A percentile compares a stretch with the other conserved stretches of the same genome.
Conservation (phyloP, 2,113 vertebrate species). For the Seriola aureovittata region DNA sequence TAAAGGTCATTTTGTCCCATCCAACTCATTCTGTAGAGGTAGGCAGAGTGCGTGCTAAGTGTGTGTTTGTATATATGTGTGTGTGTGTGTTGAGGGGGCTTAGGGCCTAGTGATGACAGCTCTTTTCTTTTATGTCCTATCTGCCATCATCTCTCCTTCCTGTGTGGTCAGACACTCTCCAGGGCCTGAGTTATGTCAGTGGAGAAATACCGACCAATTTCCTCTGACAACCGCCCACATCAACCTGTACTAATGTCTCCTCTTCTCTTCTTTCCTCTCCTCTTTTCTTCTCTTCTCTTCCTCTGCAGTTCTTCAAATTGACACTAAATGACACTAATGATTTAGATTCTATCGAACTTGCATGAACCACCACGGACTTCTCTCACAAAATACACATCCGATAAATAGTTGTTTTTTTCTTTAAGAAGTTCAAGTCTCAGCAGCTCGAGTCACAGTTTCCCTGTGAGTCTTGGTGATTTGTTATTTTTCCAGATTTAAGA, state of each 20-base stretch:
- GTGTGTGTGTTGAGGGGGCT: conserved; percentile 14
- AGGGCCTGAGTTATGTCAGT: conserved; percentile 42
- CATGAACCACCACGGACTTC: background rate
- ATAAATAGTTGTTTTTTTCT: background rate
- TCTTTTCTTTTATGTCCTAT: conserved; percentile 58
- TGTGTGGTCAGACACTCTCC: conserved; percentile 45
- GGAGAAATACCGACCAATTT: conserved; percentile 63
- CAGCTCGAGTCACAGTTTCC: background rate
- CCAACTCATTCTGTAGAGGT: background rate
- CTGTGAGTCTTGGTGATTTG: background rate
- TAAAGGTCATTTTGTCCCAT: conserved; percentile 1
- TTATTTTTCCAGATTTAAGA: background rate
- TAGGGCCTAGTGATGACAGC: conserved; percentile 37
- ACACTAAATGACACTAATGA: background rate
- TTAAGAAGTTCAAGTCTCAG: background rate
- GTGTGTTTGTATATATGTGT: background rate
- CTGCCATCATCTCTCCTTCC: conserved; percentile 52
- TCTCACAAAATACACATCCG: background rate
- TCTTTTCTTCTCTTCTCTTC: background rate
- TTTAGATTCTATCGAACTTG: background rate
- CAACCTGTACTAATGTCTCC: conserved; percentile 36
- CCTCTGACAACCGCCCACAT: conserved; percentile 55
- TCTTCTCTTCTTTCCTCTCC: background rate
- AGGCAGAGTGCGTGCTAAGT: background rate
- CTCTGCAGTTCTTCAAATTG: background rate